Evolutionary conservation across 1,140 invertebrate genomes (phyloP), one percentile per base, ranked within the genome.

Genomic region (Atta colombica): DNA sequence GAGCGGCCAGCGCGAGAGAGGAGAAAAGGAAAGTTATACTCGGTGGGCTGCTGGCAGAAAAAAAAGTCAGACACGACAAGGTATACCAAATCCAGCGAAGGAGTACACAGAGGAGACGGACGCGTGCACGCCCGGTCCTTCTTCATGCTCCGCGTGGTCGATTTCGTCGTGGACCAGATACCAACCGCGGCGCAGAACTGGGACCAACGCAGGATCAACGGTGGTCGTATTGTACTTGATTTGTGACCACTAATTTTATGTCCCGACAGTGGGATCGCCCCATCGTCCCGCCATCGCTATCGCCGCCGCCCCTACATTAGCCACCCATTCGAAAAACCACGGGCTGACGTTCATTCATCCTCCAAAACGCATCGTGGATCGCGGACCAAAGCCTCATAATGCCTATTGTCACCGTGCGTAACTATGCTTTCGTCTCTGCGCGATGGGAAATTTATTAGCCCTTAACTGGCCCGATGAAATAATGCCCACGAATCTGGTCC

Each of bases 161-260:
- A 66, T 61, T 28, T 74, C 58, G 14, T 49, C 71, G 72, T 65
- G 53, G 60, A 84, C 53, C 65, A 77, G 60, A 90, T 74, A 75
- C 49, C 58, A 45, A 78, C 61, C 39, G 75, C 53, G 74, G 28
- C 35, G 55, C 8, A 61, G 61, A 60, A 25, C 55, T 31, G 58
- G 85, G 65, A 66, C 65, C 88, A 61, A 75, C 55, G 80, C 31
- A 3, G 28, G 49, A 71, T 31, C 87, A 88, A 90, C 90, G 71
- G 85, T 39, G 81, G 77, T 89, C 88, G 90, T 90, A 91, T 91
- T 88, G 91, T 92, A 91, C 90, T 93, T 94, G 94, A 94, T 94
- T 94, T 94, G 93, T 93, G 91, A 91, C 90, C 88, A 90, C 93
- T 94, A 94, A 94, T 94, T 94, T 94, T 87, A 90, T 92, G 90